Conservation (phyloP, 2,113 vertebrate species). For the Gadus chalcogrammus region DNA sequence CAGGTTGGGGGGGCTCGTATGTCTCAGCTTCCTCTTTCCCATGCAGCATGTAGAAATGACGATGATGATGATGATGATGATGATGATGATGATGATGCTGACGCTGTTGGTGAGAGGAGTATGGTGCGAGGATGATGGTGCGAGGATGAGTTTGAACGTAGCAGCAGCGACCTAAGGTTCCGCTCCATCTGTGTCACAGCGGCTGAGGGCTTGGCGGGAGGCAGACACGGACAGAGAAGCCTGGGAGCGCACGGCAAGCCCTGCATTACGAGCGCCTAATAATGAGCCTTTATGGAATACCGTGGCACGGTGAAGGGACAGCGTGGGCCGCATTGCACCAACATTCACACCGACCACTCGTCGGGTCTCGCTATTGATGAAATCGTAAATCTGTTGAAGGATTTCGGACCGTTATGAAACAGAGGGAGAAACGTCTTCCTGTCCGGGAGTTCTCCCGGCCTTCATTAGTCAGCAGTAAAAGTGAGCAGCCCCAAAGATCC, state of each 20-base stretch:
- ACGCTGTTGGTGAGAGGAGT: constrained; percentile 16
- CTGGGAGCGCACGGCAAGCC: constrained; percentile 5
- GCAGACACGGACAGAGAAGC: constrained; percentile 16
- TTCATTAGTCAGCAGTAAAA: too few relatives aligned
- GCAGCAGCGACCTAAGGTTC: constrained; percentile 11
- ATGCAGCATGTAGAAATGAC: too few relatives aligned
- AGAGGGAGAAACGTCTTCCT: neutral
- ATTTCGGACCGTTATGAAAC: constrained; percentile 11
- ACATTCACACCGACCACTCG: constrained; percentile 19
- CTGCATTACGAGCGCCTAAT: constrained; percentile 8
- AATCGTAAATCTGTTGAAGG: constrained; percentile 43
- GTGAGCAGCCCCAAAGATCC: too few relatives aligned
- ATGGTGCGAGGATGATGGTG: constrained; percentile 4
- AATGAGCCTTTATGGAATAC: constrained; percentile 26
- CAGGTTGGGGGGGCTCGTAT: too few relatives aligned
- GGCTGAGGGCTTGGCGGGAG: neutral
- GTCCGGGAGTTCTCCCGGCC: too few relatives aligned
- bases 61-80: neutral
- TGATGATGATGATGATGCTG: neutral
- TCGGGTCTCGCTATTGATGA: constrained; percentile 41
- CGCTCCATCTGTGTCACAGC: neutral
- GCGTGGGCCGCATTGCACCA: constrained; percentile 42
- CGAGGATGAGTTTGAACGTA: too few relatives aligned
- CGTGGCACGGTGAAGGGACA: constrained; percentile 49
- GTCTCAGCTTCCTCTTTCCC: too few relatives aligned